Conservation (phyloP, 2,797 vertebrate genomes). For the Enteromius viviparus region DNA sequence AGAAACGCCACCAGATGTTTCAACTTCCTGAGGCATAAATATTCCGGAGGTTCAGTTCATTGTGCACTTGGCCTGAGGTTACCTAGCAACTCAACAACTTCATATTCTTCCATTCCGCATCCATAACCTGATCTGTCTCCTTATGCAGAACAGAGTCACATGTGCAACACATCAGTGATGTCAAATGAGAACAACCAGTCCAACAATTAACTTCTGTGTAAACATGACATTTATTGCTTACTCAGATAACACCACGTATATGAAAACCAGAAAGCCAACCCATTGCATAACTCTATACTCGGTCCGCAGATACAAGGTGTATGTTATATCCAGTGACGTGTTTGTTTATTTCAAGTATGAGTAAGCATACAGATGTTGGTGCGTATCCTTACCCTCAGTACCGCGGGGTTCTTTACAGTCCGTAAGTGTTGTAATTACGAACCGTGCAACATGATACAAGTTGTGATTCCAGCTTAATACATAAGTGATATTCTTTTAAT, state of each 20-base stretch:
- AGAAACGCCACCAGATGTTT: slow-evolving; percentile 58
- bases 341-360: background rate
- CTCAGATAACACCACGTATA: slow-evolving; percentile 28
- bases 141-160: background rate
- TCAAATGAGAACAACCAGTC: slow-evolving; percentile 31
- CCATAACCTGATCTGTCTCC: slow-evolving; percentile 30
- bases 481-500: slow-evolving; percentile 4
- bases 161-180: slow-evolving; percentile 31
- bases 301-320: background rate
- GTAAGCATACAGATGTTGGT: background rate
- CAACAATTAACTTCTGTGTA: slow-evolving; percentile 31
- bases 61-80: slow-evolving; percentile 46
- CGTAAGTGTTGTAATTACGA: slow-evolving; percentile 19
- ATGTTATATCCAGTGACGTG: background rate
- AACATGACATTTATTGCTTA: slow-evolving; percentile 44
- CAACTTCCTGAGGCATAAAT: slow-evolving; percentile 55
- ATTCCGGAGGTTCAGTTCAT: slow-evolving; percentile 45
- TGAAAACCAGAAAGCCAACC: slow-evolving; percentile 7
- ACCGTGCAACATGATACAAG: background rate
- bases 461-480: slow-evolving; percentile 13
- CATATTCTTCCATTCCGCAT: slow-evolving; percentile 11
- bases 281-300: background rate
- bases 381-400: background rate
- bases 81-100: slow-evolving; percentile 39
- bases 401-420: background rate